phyloP scores from a whole-genome alignment of 2,888 invertebrate genomes.

The Tenthredo mesomela region DNA sequence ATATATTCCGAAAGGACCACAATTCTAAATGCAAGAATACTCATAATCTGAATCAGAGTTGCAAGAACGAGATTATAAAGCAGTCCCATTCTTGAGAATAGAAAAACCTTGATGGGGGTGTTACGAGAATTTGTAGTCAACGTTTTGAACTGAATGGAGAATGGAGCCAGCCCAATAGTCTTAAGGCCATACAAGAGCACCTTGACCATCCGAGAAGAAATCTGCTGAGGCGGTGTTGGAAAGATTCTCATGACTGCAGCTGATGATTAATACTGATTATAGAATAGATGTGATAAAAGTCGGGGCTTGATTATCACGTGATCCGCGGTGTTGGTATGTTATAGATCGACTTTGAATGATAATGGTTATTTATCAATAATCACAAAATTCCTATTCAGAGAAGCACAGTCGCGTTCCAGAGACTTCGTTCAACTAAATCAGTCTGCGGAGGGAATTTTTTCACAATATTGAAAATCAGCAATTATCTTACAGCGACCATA shows the following conservation, averaged over 20 bases:
- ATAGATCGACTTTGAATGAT: background rate
- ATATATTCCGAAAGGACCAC: too few relatives aligned
- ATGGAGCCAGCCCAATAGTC: background rate
- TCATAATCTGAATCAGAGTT: too few relatives aligned
- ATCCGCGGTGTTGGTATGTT: background rate
- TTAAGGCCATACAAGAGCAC: background rate
- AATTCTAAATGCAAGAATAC: background rate
- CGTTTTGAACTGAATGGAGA: background rate
- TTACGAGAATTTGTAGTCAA: background rate
- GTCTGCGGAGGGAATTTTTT: background rate
- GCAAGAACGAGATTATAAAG: background rate
- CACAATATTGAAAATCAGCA: background rate
- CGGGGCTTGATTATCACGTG: background rate
- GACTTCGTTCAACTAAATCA: background rate
- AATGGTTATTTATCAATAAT: too few relatives aligned
- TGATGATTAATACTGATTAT: background rate
- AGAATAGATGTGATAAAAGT: background rate
- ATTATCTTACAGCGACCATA: background rate
- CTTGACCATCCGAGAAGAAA: background rate
- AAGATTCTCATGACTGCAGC: background rate
- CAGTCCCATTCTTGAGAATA: background rate
- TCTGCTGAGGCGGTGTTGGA: background rate
- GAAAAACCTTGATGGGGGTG: background rate
- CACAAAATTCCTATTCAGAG: background rate
- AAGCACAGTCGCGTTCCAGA: background rate